Evolutionary conservation across 1,140 invertebrate species (phyloP), one percentile per base, ranked within the genome.

Genomic region (Tetraneura akinire): DNA sequence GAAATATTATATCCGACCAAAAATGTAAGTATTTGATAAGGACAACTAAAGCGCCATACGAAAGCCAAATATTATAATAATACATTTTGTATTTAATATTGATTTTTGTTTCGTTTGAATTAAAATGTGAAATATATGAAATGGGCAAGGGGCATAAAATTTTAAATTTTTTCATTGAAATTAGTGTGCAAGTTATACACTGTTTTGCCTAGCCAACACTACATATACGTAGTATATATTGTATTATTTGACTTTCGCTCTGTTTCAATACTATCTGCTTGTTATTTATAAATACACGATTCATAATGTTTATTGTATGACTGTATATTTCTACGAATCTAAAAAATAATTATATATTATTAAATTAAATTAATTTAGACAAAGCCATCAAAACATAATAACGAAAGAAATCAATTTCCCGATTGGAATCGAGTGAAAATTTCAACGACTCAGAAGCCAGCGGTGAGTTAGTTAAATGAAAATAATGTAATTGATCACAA

Each of bases 391-490:
- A 45, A 21, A 13, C 5, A 23, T 13, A n/a, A 23, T 13, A n/a
- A 71, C 26, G 68, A n/a, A 49, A 29, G 11, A 62, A 29, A 3
- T 6, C 0, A 45, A 23, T 78, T 62, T n/a, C 74, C 74, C 9
- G 55, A 60, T 45, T 78, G 74, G 74, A 62, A 47, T 60, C 32
- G 29, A 62, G 53, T 78, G 37, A 78, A 62, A 10, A 62, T 18
- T 11, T 47, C 74, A n/a, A 18, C 74, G 0, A 78, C 74, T 14
- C 53, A 47, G 47, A 78, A 78, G 0, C 21, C 74, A 42, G 42
- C 13, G 42, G 74, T 78, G 10, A 55, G 51, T 21, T 16, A 26
- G 26, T 26, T 11, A 29, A 71, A 49, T 45, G 0, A 13, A 10
- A 49, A 51, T 29, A 18, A 26, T 21, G 49, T 0, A 11, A 70